A percentile compares a stretch with the other conserved stretches of the same genome.
These are phyloP conservation scores for Prorops nasuta DNA, from an alignment of 1,140 invertebrate genomes.

Conservation along the genomic window DNA sequence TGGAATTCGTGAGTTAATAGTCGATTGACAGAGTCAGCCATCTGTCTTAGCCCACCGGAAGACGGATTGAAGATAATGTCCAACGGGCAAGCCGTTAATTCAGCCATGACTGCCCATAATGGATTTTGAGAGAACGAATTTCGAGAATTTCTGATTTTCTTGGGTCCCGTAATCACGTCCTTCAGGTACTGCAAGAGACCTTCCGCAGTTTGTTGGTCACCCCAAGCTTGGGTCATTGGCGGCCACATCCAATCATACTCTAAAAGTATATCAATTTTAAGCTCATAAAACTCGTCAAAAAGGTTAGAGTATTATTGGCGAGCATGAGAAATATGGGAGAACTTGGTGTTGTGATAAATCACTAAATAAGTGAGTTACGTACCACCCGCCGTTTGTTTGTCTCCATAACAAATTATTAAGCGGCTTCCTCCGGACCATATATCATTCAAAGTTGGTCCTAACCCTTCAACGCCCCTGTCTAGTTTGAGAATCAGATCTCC, in stretches of 20 bases:
- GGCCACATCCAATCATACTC: slow-evolving; percentile 72
- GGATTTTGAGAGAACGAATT: slow-evolving; percentile 62
- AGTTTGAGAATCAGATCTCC: slow-evolving; percentile 58
- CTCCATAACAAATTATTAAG: slow-evolving; percentile 67
- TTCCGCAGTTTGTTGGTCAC: slow-evolving; percentile 58
- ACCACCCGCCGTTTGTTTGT: slow-evolving; percentile 59
- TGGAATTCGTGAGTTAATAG: slow-evolving; percentile 68
- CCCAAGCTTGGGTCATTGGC: slow-evolving; percentile 69
- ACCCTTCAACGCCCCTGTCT: slow-evolving; percentile 47
- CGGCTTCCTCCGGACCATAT: slow-evolving; percentile 63
- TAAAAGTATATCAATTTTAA: slow-evolving; percentile 53
- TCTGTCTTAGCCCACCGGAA: slow-evolving; percentile 64
- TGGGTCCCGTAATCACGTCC: slow-evolving; percentile 45
- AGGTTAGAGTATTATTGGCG: no score
- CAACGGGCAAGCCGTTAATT: slow-evolving; percentile 70
- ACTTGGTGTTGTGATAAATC: background rate
- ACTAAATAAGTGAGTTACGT: slow-evolving; percentile 1
- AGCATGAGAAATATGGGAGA: background rate
- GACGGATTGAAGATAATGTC: slow-evolving; percentile 65
- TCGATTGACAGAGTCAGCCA: slow-evolving; percentile 69
- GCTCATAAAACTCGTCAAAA: background rate
- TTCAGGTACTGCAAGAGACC: slow-evolving; percentile 62
- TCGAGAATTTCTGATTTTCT: slow-evolving; percentile 43
- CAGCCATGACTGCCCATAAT: slow-evolving; percentile 77
- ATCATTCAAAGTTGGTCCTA: slow-evolving; percentile 63